Base-by-base conservation (phyloP, 2,888 invertebrate species). In the Pyrocoelia pectoralis region DNA sequence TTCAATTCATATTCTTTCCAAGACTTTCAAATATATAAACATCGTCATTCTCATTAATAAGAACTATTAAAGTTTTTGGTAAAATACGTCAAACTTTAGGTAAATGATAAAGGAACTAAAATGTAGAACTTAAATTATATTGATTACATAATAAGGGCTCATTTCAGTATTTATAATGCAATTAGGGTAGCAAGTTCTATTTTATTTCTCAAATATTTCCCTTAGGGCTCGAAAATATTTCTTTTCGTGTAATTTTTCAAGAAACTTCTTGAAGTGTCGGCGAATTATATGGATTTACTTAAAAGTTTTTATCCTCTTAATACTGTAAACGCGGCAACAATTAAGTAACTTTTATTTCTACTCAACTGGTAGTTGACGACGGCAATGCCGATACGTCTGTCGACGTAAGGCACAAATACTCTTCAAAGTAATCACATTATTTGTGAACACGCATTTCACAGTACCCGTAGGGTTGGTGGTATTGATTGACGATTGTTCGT, bases 401-500 rank as follows among this genome's bases (percentile, higher is more conserved):
- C 28, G 56, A 10, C 48, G 38, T 48, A 10, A 33, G 18, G 50
- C 17, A 58, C 52, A 63, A 56, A 57, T 51, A 51, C 69, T 72
- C 73, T 70, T 72, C 17, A 74, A 68, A 73, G 74, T 76, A 76
- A 76, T 76, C 74, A 69, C 71, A 75, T 76, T 76, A 76, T 76
- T 74, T 71, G 72, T 64, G 71, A 72, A 70, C 76, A 75, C 76
- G 74, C 74, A 75, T 73, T 63, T 66, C 61, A 65, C 66, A 60
- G 65, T 49, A 64, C 54, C 66, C 70, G 70, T 68, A 67, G 68
- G 69, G 68, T 63, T 70, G 69, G 69, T 70, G 70, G 72, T 77
- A 78, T 78, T 77, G 78, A 78, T 78, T 78, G 77, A 74, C 76
- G 76, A 77, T 77, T 76, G 77, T 77, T 77, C 76, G 75, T 74